Evolutionary conservation across 2,888 invertebrate species (phyloP).

Genomic region (Suillia variegata): DNA sequence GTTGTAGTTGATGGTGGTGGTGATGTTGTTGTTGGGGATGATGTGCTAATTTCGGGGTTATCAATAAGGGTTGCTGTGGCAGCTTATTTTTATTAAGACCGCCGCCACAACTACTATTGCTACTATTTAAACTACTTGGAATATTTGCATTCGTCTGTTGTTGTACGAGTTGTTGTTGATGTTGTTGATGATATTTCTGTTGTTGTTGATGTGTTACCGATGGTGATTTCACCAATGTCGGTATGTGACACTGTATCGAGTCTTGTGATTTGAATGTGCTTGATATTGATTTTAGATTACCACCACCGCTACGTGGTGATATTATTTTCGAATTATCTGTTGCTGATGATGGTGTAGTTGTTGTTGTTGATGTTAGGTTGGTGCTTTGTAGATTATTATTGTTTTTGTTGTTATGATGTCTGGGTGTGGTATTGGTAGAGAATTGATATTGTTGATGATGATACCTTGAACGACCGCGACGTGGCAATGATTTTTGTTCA

Average conservation of each 20-base stretch:
- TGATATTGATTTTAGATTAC: constrained; percentile 59
- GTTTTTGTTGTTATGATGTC: constrained; percentile 62
- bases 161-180: constrained; percentile 37
- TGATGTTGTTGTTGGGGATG: constrained; percentile 25
- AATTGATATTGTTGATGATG: constrained; percentile 63
- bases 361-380: constrained; percentile 61
- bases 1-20: constrained; percentile 30
- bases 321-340: constrained; percentile 55
- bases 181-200: constrained; percentile 49
- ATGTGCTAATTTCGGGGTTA: constrained; percentile 51
- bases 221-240: constrained; percentile 59
- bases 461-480: constrained; percentile 74
- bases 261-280: constrained; percentile 61
- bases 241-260: constrained; percentile 60
- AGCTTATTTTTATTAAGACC: constrained; percentile 41
- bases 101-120: constrained; percentile 47
- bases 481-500: constrained; percentile 76
- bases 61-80: constrained; percentile 53
- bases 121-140: constrained; percentile 29
- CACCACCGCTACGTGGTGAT: constrained; percentile 58
- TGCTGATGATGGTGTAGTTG: constrained; percentile 36
- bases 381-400: too few relatives aligned
- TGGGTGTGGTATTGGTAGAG: constrained; percentile 64
- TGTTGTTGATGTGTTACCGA: constrained; percentile 56
- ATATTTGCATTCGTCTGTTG: constrained; percentile 17